Evolutionary conservation across 2,113 vertebrate species (phyloP), one percentile per base, ranked within the genome.

Genomic region (pig (Sus scrofa)): DNA sequence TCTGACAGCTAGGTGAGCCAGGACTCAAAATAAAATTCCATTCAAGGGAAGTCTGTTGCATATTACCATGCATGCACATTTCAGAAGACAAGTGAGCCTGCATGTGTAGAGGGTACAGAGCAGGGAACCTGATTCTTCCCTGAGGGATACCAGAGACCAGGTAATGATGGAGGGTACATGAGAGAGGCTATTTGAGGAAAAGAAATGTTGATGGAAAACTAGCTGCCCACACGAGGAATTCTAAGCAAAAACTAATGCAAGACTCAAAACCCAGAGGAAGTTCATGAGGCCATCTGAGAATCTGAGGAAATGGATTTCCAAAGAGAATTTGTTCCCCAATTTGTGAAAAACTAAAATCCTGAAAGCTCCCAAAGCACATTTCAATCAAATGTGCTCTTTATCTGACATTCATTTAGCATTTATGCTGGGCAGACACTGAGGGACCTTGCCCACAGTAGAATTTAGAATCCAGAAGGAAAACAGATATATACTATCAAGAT

Each of bases 311-410:
- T 0, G 73, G 10, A 37, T 91, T 50, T 95, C 52, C 50, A 75
- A 30, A 95, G 56, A 91, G 11, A 83, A 50, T 3, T 50, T 32
- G 11, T 70, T 62, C 24, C 15, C 79, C 18, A 37, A 54, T 44
- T 58, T 58, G 15, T 63, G 32, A 37, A 82, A 91, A 86, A 78
- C 18, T 12, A 73, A 97, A 96, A 90, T 58, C 37, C 79, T 75
- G 6, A 91, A 91, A 70, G 39, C 13, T 83, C 63, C 54, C 24
- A 84, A 56, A 81, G 44, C 13, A 75, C 27, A 65, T 88, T 54
- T 84, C 60, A 90, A 15, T 81, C 22, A 74, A 75, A 50, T 15
- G 20, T 82, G n/a, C 34, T 78, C 26, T 83, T 91, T 37, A 78
- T 75, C 78, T 92, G 60, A 92, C 37, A 24, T 22, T 68, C 18